These are phyloP conservation scores for Autographa gamma DNA, from an alignment of 2,888 invertebrate species.

Conservation along the genomic window DNA sequence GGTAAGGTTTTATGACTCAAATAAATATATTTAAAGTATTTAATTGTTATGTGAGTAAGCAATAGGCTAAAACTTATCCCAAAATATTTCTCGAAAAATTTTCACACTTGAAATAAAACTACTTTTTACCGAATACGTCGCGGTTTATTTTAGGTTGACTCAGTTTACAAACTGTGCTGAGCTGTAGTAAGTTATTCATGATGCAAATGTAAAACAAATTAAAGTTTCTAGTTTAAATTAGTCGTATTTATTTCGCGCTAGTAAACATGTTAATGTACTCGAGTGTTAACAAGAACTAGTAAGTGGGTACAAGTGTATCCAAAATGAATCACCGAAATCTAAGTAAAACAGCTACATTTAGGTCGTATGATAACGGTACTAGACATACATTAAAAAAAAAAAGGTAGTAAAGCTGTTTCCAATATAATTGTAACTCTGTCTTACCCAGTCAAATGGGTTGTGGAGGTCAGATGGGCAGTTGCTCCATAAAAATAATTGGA, in stretches of 20 bases:
- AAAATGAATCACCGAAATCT: conserved; percentile 40
- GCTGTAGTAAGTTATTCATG: neutral
- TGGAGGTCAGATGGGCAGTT: no score
- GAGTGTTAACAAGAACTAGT: conserved; percentile 26
- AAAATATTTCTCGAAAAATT: neutral
- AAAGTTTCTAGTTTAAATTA: conserved; percentile 19
- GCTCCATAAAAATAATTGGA: no score
- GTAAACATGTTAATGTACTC: conserved; percentile 31
- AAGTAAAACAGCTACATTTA: conserved; percentile 46
- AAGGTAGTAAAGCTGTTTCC: neutral
- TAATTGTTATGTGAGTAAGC: no score
- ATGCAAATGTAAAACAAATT: conserved; percentile 12
- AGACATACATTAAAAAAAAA: conserved; percentile 14
- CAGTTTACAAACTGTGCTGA: neutral
- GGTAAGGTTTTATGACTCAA: no score
- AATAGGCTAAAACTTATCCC: neutral
- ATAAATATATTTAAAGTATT: no score
- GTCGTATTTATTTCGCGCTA: conserved; percentile 40
- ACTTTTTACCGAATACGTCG: no score
- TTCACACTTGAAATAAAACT: no score
- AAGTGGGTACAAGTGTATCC: conserved; percentile 18
- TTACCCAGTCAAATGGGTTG: no score
- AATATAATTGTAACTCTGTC: no score
- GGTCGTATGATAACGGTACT: conserved; percentile 39
- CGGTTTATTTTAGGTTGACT: no score